Percentiles rank a stretch among this genome's conserved stretches.
phyloP scores from a whole-genome alignment of 2,113 vertebrate species.

The Chinchilla lanigera region DNA sequence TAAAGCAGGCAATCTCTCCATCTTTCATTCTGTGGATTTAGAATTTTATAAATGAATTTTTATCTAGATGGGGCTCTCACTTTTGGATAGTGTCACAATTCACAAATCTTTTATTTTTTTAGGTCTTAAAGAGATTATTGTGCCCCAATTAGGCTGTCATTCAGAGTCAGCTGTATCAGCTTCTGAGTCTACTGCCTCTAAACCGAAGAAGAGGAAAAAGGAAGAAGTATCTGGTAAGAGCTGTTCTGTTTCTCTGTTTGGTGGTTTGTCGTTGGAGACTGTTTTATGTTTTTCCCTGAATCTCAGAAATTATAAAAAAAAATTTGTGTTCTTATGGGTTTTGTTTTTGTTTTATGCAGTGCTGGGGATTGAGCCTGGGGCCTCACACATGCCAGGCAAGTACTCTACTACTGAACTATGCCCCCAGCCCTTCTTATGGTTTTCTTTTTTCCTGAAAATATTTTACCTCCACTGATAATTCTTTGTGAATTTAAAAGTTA shows the following conservation, averaged over 20 bases:
- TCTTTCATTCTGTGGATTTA: constrained; percentile 34
- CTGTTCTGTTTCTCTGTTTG: background rate
- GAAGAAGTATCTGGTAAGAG: constrained; percentile 82
- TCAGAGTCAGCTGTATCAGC: constrained; percentile 70
- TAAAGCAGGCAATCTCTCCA: background rate
- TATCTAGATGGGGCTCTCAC: background rate
- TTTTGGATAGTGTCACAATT: background rate
- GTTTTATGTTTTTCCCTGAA: constrained; percentile 26
- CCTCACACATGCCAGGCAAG: background rate
- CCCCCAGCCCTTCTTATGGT: too few relatives aligned
- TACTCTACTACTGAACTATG: background rate
- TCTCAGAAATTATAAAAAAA: background rate
- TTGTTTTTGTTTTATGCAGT: background rate
- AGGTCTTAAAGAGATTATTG: constrained; percentile 84
- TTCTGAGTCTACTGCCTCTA: constrained; percentile 72
- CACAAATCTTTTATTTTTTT: constrained; percentile 30
- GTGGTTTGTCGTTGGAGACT: background rate
- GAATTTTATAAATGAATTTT: constrained; percentile 57
- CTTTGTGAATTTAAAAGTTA: constrained; percentile 39
- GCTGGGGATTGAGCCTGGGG: background rate
- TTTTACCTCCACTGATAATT: background rate
- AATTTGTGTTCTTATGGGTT: background rate
- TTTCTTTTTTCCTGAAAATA: background rate
- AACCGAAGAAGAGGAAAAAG: constrained; percentile 86
- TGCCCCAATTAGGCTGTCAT: constrained; percentile 73